phyloP scores from a whole-genome alignment of 2,113 vertebrate genomes.

The Butorides virescens region DNA sequence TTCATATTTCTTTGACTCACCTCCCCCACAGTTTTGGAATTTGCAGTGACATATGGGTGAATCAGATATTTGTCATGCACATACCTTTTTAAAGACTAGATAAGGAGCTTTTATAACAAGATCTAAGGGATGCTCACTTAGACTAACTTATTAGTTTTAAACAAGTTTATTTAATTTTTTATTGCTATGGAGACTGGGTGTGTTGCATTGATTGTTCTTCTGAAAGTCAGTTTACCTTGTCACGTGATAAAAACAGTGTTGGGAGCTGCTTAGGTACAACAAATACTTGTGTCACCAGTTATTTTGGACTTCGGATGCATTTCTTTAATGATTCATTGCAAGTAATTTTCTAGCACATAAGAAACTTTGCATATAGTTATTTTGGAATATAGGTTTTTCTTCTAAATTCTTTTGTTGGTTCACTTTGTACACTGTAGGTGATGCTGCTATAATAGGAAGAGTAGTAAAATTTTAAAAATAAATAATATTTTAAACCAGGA shows the following conservation, averaged over 20 bases:
- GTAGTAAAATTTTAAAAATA: background rate
- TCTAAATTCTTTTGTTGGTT: background rate
- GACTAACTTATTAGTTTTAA: background rate
- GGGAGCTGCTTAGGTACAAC: background rate
- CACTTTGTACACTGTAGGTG: background rate
- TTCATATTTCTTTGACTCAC: constrained; percentile 52
- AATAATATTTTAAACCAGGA: background rate
- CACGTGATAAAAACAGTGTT: background rate
- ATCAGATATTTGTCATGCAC: constrained; percentile 32
- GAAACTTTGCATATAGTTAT: background rate
- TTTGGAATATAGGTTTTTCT: background rate
- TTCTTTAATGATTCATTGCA: constrained; percentile 5
- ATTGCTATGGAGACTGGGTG: background rate
- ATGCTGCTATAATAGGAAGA: background rate
- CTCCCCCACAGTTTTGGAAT: constrained; percentile 40
- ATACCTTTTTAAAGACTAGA: constrained; percentile 15
- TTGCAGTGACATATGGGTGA: constrained; percentile 37
- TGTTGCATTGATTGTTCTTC: background rate
- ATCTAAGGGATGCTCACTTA: background rate
- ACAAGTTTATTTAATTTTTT: background rate
- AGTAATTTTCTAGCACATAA: background rate
- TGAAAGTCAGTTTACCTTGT: background rate
- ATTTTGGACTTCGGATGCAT: background rate
- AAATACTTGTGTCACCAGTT: background rate
- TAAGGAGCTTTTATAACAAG: background rate